Base-by-base conservation (phyloP, 2,888 invertebrate genomes). In the Metalampra italica region DNA sequence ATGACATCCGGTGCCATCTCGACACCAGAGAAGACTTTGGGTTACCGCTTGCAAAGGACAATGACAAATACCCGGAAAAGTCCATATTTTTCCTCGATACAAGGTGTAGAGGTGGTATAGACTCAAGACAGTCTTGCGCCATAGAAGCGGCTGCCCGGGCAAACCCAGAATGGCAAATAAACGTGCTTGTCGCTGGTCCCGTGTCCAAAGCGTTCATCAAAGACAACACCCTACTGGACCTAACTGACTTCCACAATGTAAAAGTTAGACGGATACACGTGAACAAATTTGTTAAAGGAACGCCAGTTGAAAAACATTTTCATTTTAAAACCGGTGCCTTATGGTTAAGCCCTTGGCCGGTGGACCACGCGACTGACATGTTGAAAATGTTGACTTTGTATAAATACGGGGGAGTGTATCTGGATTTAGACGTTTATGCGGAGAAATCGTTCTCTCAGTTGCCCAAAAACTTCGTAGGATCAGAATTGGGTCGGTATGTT, bases 381-480 rank as follows among this genome's bases (percentile, higher is more conserved):
- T 74, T 93, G 32, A 75, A 93, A 52, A 92, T 91, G 60, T 68
- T 93, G 42, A 91, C 92, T 0, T 75, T 95, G 5, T 94, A 92
- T 91, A 93, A 92, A 64, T 94, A 93, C 94, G 1, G 90, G 94
- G 14, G 91, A 12, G 12, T 49, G 11, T 45, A 45, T 37, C 8
- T 45, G 42, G 49, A 49, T 12, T 30, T 42, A 14, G 42, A 45
- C 30, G 36, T 49, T 9, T 30, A 45, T 29, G 42, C 30, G 2
- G 29, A 36, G 8, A 42, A 29, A 12, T 29, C 47, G 4, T 45
- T 49, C 11, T 30, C 39, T 9, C 9, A 9, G 1, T 41, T 45
- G 9, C 11, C 15, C 1, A 40, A 36, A 11, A 44, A 49, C 12
- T 49, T 13, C 3, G n/a, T 45, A 4, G 49, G 11, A 29, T 29